Evolutionary conservation across 2,888 invertebrate species (phyloP).

Genomic region (Cantharis rustica): DNA sequence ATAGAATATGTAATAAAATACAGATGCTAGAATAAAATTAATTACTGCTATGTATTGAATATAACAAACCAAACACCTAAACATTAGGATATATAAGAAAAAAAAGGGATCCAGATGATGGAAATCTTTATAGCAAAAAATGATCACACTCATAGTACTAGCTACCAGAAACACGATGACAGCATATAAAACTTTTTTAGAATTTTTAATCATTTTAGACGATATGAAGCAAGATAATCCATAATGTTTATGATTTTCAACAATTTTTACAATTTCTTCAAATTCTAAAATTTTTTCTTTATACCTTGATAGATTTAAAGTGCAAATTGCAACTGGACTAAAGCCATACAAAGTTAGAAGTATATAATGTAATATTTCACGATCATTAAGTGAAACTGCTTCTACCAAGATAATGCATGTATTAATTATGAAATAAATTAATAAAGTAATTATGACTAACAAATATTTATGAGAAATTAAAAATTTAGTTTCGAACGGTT

Average conservation of each 20-base stretch:
- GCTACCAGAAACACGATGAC: accelerated
- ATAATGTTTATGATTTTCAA: background rate
- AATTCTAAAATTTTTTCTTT: background rate
- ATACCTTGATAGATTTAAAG: background rate
- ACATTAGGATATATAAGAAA: background rate
- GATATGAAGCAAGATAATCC: background rate
- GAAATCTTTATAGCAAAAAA: background rate
- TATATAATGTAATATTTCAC: background rate
- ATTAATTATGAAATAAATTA: background rate
- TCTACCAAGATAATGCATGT: background rate
- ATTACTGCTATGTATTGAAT: background rate
- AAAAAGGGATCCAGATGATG: accelerated
- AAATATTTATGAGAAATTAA: background rate
- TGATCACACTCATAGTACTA: background rate
- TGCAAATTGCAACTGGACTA: background rate
- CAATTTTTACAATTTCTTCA: background rate
- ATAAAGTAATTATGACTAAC: background rate
- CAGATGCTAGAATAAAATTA: background rate
- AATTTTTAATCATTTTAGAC: background rate
- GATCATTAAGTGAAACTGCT: background rate
- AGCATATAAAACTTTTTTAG: background rate
- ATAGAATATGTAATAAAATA: background rate
- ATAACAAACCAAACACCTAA: background rate
- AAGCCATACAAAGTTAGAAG: background rate
- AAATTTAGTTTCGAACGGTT: background rate